A percentile compares a stretch with the other conserved stretches of the same genome.
These are phyloP conservation scores for Parazoanthus swiftii DNA, from an alignment of 92 coral and sea anemone species.

Conservation along the genomic window DNA sequence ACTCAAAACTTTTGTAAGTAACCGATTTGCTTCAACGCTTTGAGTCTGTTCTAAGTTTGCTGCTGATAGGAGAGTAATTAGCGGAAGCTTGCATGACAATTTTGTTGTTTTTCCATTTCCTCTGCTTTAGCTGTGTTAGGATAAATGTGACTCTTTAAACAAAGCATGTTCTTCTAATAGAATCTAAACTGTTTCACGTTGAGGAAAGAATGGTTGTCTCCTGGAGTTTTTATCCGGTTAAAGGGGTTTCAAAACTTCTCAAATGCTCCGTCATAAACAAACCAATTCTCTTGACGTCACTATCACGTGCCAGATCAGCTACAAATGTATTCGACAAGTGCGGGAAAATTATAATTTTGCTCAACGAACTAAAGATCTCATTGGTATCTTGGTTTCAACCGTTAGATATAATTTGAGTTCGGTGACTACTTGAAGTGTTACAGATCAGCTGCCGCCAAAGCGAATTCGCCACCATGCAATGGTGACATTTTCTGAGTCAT, in stretches of 20 bases:
- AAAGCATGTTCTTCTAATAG: neutral
- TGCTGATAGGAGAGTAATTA: conserved; percentile 26
- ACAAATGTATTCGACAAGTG: neutral
- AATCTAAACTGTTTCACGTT: neutral
- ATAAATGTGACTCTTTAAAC: conserved; percentile 14
- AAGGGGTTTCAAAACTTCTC: neutral
- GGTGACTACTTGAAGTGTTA: neutral
- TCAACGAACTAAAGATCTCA: neutral
- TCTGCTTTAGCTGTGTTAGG: conserved; percentile 10
- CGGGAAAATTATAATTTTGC: neutral
- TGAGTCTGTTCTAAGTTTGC: neutral
- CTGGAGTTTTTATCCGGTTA: neutral
- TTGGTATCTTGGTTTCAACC: neutral
- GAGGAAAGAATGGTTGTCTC: neutral
- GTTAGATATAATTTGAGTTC: neutral
- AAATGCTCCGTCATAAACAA: neutral
- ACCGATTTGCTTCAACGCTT: neutral
- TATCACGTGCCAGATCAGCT: neutral
- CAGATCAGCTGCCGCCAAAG: neutral
- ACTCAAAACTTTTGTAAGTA: neutral
- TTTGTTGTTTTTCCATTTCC: conserved; percentile 22
- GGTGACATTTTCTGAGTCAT: neutral
- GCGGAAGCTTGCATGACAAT: conserved; percentile 34
- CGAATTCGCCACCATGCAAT: neutral
- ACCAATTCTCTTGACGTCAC: neutral